phyloP scores from a whole-genome alignment of 2,888 invertebrate species.

The Limnephilus auricula region DNA sequence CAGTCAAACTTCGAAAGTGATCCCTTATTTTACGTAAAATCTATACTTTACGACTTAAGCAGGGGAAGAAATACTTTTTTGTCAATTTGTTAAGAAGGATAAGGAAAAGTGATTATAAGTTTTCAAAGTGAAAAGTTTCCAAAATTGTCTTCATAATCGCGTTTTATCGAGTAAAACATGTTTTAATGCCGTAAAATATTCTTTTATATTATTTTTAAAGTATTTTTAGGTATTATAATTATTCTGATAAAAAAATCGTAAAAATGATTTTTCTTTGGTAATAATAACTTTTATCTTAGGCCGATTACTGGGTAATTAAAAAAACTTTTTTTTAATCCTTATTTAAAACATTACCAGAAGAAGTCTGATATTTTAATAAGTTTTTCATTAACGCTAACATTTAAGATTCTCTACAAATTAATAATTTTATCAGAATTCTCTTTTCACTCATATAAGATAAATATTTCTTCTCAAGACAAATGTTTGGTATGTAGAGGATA shows the following conservation, averaged over 20 bases:
- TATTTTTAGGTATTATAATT: constrained; percentile 33
- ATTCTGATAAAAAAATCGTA: not conserved
- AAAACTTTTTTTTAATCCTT: not conserved
- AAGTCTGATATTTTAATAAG: not conserved
- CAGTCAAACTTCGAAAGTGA: constrained; percentile 42
- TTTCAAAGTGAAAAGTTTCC: constrained; percentile 54
- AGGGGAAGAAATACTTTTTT: constrained; percentile 44
- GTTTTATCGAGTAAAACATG: constrained; percentile 51
- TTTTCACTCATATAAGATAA: too few relatives aligned
- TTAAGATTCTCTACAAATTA: too few relatives aligned
- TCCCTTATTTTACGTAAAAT: constrained; percentile 44
- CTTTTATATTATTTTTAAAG: constrained; percentile 41
- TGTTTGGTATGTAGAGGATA: too few relatives aligned
- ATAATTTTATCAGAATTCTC: too few relatives aligned
- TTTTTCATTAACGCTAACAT: not conserved
- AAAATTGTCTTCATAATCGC: constrained; percentile 55
- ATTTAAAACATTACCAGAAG: not conserved
- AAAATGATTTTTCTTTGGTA: not conserved
- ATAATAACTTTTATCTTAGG: not conserved
- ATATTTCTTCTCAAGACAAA: too few relatives aligned
- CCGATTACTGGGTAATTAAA: not conserved
- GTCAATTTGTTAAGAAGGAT: constrained; percentile 57
- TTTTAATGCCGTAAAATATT: constrained; percentile 38
- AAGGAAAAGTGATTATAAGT: constrained; percentile 55
- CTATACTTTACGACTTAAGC: constrained; percentile 41